A percentile compares a stretch with the other conserved stretches of the same genome.
Conservation (phyloP, 2,113 vertebrate genomes). For the Chiloscyllium plagiosum region DNA sequence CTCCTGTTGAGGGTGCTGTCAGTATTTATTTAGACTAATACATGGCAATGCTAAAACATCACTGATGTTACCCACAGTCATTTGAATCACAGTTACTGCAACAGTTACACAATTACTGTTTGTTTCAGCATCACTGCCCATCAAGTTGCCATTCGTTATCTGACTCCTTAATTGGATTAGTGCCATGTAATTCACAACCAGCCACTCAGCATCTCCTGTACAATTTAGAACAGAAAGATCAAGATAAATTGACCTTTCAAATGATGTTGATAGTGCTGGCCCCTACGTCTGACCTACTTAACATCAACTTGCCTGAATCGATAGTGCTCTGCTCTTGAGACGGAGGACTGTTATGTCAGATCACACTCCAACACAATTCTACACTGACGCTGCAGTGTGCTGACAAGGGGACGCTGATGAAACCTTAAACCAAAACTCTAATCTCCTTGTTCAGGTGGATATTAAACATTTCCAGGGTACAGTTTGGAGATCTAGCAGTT, state of each 20-base stretch:
- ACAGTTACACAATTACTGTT: neutral
- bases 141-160: neutral
- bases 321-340: neutral
- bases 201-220: neutral
- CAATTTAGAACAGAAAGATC: neutral
- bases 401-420: neutral
- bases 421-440: neutral
- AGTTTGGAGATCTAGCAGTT: neutral
- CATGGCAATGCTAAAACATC: neutral
- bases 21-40: neutral
- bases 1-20: neutral
- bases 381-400: neutral
- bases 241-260: neutral
- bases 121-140: neutral
- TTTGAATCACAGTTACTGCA: neutral
- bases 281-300: neutral
- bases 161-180: neutral
- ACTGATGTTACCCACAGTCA: neutral
- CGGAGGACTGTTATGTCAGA: neutral
- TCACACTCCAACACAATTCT: neutral
- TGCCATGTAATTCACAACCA: neutral
- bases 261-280: neutral
- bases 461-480: neutral
- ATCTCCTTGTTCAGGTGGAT: neutral
- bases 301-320: neutral